Base-by-base conservation (phyloP, 2,888 invertebrate species). In the Aphrophora alni region DNA sequence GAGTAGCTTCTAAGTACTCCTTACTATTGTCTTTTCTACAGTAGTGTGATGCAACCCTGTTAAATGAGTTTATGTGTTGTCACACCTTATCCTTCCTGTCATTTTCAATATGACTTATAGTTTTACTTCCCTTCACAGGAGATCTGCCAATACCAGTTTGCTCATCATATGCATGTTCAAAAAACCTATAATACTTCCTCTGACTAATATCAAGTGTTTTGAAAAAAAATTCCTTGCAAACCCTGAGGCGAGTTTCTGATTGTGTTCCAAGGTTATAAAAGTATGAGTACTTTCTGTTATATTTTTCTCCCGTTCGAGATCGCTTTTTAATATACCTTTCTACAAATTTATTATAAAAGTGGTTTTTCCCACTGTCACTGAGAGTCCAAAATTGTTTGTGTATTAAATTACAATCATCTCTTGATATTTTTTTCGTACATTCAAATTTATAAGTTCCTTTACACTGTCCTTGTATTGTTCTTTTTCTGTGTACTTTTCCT, bases 351-450 rank as follows among this genome's bases (percentile, higher is more conserved):
- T 24, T 24, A 71, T 71, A 71, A 71, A 71, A 25, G 5, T 71
- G 8, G 3, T 33, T 71, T 71, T 71, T 71, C 25, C 71, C 71
- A 3, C 2, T 25, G 25, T 71, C 71, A 71, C 71, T 71, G 1
- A 71, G 25, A 71, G 10, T 71, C 71, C 71, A 71, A 71, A 71
- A 71, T 71, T 3, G 2, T 71, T 71, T 71, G 12, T 71, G 71
- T 2, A 71, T 71, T 71, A 3, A 12, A 5, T 25, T 71, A 3
- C 25, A 5, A 2, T 71, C 25, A 5, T 71, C 71, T 25, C 5
- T 25, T 1, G 71, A 5, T 5, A 71, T 71, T 21, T 25, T 25
- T 71, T 7, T 25, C 25, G 24, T 25, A 71, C 71, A 71, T 71
- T 71, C 5, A 71, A 71, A 71, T 24, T 24, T 71, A 25, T 4